These are phyloP conservation scores for Andrena camellia DNA, from an alignment of 2,888 invertebrate species.

Conservation along the genomic window DNA sequence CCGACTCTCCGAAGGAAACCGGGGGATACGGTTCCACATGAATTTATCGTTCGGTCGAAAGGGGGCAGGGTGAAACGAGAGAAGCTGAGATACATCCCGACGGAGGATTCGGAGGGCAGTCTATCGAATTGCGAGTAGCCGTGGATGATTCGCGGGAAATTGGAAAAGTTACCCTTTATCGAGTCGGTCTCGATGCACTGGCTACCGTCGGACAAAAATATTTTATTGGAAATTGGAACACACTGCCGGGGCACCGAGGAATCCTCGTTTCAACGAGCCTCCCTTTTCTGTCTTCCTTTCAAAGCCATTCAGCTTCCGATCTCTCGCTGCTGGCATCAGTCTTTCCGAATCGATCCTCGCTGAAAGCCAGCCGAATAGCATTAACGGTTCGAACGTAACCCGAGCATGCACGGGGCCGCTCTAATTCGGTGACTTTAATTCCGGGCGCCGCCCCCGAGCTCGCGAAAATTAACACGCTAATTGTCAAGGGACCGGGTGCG, in stretches of 20 bases:
- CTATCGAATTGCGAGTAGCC: constrained; percentile 61
- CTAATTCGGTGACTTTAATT: constrained; percentile 13
- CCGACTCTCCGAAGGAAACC: constrained; percentile 16
- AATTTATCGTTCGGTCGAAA: constrained; percentile 33
- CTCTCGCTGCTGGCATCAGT: not conserved
- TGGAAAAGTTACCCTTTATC: constrained; percentile 71
- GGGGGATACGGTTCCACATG: not conserved
- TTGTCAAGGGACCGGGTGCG: constrained; percentile 12
- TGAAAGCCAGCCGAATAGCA: not conserved
- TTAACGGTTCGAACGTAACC: not conserved
- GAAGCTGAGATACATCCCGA: constrained; percentile 18
- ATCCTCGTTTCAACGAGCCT: constrained; percentile 7
- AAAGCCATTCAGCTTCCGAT: not conserved
- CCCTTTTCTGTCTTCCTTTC: constrained; percentile 14
- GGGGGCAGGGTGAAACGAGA: not conserved
- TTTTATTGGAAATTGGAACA: constrained; percentile 65
- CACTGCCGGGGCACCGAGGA: constrained; percentile 25
- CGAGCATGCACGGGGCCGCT: not conserved
- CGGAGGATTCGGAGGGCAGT: constrained; percentile 43
- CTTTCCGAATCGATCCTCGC: not conserved
- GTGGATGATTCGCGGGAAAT: constrained; percentile 64
- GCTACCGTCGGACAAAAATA: constrained; percentile 52
- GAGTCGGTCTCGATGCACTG: constrained; percentile 27
- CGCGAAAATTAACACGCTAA: constrained; percentile 30
- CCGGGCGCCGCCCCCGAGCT: too few relatives aligned